A percentile compares a stretch with the other conserved stretches of the same genome.
Evolutionary conservation across 2,797 vertebrate species (phyloP).

Genomic region (Gallinago solitaria): DNA sequence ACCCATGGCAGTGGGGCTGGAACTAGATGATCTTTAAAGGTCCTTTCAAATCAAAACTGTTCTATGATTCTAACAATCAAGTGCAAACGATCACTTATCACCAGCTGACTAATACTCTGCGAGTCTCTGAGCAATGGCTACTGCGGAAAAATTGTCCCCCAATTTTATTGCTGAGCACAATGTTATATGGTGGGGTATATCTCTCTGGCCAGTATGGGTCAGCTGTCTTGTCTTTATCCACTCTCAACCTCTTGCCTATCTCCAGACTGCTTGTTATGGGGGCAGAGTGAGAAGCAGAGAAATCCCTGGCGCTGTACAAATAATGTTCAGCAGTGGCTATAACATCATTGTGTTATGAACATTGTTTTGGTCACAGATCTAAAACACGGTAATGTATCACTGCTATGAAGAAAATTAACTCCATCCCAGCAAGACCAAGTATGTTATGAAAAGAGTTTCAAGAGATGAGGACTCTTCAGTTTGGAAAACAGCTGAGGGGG

Average conservation of each 20-base stretch:
- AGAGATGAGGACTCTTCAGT: neutral
- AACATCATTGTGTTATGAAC: neutral
- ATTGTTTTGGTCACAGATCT: neutral
- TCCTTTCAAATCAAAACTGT: neutral
- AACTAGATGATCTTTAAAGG: neutral
- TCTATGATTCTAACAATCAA: neutral
- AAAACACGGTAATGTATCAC: neutral
- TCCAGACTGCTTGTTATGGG: neutral
- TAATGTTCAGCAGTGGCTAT: neutral
- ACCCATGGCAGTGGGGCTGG: neutral
- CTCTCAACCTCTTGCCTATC: neutral
- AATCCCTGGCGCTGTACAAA: neutral
- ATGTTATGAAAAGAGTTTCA: neutral
- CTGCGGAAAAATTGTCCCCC: neutral
- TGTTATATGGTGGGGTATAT: neutral
- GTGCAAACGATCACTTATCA: neutral
- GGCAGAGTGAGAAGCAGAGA: neutral
- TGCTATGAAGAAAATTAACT: neutral
- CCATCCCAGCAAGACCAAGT: neutral
- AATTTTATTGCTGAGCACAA: neutral
- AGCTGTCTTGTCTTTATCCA: neutral
- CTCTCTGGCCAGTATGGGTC: neutral
- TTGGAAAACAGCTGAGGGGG: neutral
- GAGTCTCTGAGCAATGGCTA: neutral
- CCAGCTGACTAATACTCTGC: accelerated